Evolutionary conservation across 53 echinoderm and acorn worm species (phyloP).

Genomic region (Zoroaster sp.): DNA sequence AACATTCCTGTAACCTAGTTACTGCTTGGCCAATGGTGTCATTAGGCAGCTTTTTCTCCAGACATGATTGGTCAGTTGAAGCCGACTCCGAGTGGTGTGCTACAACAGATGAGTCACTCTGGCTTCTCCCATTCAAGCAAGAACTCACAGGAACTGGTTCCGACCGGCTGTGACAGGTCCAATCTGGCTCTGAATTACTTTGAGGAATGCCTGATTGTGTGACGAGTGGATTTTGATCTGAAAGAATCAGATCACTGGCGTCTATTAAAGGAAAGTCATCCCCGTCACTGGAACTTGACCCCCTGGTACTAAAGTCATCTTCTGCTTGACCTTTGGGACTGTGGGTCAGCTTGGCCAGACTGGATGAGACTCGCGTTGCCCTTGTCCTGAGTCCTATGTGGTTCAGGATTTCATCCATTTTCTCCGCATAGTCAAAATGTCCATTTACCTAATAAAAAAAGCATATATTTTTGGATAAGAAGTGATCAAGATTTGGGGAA

Average conservation of each 20-base stretch:
- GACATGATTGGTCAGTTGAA: background rate
- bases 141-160: background rate
- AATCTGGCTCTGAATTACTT: background rate
- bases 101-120: background rate
- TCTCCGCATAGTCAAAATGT: slow-evolving; percentile 92
- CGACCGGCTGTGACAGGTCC: background rate
- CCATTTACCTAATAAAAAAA: slow-evolving; percentile 72
- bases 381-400: slow-evolving; percentile 78
- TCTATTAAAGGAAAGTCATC: slow-evolving; percentile 2
- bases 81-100: background rate
- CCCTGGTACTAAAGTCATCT: background rate
- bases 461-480: background rate
- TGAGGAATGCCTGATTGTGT: background rate
- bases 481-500: too few species aligned
- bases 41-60: background rate
- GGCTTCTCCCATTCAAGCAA: background rate
- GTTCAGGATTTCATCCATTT: slow-evolving; percentile 86
- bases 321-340: background rate
- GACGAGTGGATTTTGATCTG: background rate
- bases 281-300: background rate
- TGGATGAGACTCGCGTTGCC: background rate
- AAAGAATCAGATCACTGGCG: slow-evolving; percentile 20
- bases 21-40: background rate
- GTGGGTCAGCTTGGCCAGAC: background rate
- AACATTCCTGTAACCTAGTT: slow-evolving; percentile 1